phyloP scores from a whole-genome alignment of 2,888 invertebrate species.

The Papilio demoleus region DNA sequence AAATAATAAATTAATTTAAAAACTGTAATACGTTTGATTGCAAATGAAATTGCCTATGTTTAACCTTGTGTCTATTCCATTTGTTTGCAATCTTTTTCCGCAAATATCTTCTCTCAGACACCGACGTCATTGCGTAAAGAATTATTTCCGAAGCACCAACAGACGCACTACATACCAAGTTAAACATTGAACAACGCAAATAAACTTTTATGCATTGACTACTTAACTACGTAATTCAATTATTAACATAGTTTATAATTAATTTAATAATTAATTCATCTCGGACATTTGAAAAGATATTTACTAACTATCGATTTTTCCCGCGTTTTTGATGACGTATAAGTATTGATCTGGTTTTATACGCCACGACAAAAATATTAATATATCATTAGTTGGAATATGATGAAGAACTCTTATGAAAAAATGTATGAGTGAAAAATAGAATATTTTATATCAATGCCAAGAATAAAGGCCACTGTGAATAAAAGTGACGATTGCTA shows the following conservation, averaged over 20 bases:
- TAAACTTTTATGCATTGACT: constrained; percentile 19
- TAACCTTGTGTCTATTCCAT: constrained; percentile 5
- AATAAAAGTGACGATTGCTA: not conserved
- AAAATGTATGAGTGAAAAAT: not conserved
- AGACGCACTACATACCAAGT: constrained; percentile 28
- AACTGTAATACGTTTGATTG: not conserved
- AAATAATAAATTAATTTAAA: too few species aligned
- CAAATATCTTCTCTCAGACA: constrained; percentile 21
- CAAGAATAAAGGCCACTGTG: not conserved
- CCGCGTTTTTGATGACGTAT: too few species aligned
- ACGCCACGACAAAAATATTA: too few species aligned
- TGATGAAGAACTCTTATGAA: too few species aligned
- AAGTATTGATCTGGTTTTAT: too few species aligned
- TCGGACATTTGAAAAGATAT: too few species aligned
- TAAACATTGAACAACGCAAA: constrained; percentile 35
- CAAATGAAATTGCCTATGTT: not conserved
- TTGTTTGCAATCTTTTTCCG: constrained; percentile 22
- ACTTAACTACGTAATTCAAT: not conserved
- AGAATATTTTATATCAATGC: not conserved
- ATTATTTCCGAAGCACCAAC: constrained; percentile 15
- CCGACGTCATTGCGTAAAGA: constrained; percentile 21
- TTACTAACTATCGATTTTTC: too few species aligned
- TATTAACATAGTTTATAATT: not conserved
- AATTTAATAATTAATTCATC: not conserved
- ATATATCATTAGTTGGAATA: too few species aligned